Conservation (phyloP, 2,113 vertebrate genomes). For the Cynocephalus volans region DNA sequence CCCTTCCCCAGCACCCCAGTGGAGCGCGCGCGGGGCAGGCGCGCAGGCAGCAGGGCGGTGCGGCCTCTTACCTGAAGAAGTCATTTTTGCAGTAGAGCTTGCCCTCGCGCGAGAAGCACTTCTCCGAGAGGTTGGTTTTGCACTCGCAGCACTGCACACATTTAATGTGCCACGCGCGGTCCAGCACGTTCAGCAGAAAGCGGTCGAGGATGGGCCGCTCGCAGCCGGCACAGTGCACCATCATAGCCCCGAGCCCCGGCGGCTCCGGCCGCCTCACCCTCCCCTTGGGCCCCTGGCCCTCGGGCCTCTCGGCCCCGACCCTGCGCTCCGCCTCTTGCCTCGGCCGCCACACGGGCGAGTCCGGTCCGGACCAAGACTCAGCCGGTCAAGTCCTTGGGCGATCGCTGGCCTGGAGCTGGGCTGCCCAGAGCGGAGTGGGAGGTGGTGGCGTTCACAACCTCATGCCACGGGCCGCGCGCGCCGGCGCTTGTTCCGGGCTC, state of each 20-base stretch:
- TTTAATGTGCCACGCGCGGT: slow-evolving; percentile 98
- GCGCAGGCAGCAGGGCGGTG: background rate
- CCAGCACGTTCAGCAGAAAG: slow-evolving; percentile 97
- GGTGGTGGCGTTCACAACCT: slow-evolving; percentile 69
- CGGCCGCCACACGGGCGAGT: slow-evolving; percentile 48
- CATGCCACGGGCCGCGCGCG: slow-evolving; percentile 77
- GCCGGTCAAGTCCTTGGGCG: slow-evolving; percentile 68
- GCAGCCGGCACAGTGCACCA: slow-evolving; percentile 99
- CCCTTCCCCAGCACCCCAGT: background rate
- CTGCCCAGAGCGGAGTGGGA: background rate
- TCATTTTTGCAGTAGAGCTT: slow-evolving; percentile 99
- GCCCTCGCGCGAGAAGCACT: slow-evolving; percentile 98
- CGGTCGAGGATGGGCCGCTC: slow-evolving; percentile 98
- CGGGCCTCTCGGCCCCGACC: slow-evolving; percentile 50
- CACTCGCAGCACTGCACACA: slow-evolving; percentile 99
- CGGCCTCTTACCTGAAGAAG: slow-evolving; percentile 96
- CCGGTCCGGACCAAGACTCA: slow-evolving; percentile 62
- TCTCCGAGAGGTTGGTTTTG: slow-evolving; percentile 97
- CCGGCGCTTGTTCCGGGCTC: slow-evolving; percentile 66
- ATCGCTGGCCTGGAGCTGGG: slow-evolving; percentile 57
- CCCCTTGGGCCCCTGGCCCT: slow-evolving; percentile 80
- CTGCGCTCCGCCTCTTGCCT: slow-evolving; percentile 41
- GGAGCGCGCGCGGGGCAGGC: background rate
- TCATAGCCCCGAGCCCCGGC: slow-evolving; percentile 92
- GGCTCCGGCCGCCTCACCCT: slow-evolving; percentile 81